Evolutionary conservation across 1,140 invertebrate species (phyloP), one percentile per base, ranked within the genome.

Genomic region (Heliconius hewitsoni): DNA sequence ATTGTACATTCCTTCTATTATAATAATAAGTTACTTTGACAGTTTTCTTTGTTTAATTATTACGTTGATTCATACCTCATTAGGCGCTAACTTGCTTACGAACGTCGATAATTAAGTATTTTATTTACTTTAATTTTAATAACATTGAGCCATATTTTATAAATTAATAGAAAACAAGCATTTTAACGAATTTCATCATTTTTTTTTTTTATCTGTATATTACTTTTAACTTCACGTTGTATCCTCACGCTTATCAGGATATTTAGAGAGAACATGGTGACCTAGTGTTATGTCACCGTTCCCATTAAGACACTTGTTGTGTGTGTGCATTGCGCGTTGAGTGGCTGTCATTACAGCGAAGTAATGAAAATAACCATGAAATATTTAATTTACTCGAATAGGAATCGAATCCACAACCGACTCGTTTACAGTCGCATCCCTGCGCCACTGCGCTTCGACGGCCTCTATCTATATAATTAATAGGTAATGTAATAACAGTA

Each of bases 21-120:
- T 60, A n/a, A 60, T 60, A 66, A 66, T 66, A 66, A 66, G 60
- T 30, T 9, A 66, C 60, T 66, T 66, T 66, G 60, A 66, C 60
- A 66, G 23, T 66, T 30, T 30, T 66, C 60, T 66, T 66, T 66
- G 60, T 66, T 66, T 66, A n/a, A 60, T 60, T 66, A 66, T 66
- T 66, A 66, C 27, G 60, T 66, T 27, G 60, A 27, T 66, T 66
- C 60, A 66, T 66, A 66, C 60, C 13, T 66, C 60, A 66, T 66
- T 66, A 66, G 60, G 27, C 60, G 60, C 60, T 66, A 66, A 66
- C 11, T 66, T 16, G 60, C 27, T 66, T 66, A 13, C 8, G 11
- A 23, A 60, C 57, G 57, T 57, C 19, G 19, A 57, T 19, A 8
- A 42, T 42, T 11, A 66, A 30, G 11, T 9, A n/a, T 27, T 66